Evolutionary conservation across 2,113 vertebrate genomes (phyloP), one percentile per base, ranked within the genome.

Genomic region (Willisornis vidua): DNA sequence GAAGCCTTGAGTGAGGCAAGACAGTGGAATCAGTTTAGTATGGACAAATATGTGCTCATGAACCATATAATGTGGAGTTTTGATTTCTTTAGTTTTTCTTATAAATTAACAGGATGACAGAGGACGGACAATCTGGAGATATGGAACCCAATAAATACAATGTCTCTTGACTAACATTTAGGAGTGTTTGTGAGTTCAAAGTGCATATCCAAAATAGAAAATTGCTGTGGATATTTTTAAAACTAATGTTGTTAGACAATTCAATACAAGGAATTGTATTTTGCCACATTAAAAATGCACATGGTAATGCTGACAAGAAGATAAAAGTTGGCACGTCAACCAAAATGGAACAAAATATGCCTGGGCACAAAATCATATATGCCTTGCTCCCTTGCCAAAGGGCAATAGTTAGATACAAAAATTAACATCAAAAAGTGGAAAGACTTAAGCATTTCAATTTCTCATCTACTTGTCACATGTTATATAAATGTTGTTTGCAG

Each of bases 361-460:
- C 37, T 4, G 0, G 52, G 83, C 1, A 0, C 59, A 93, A 88
- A 92, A 87, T 78, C 57, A 74, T 61, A 49, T 11, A 70, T 1
- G 12, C 80, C 43, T 82, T 85, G 41, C 49, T 95, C 57, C 37
- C 31, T 79, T 85, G 73, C 62, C 76, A 91, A 91, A 95, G 54
- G 45, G 67, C 37, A 95, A 79, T 6, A 52, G 29, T 67, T 74
- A 92, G 71, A 72, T 85, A 87, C 57, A 97, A 94, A 95, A 94
- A 78, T 79, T 89, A 87, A 89, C 62, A 87, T 82, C 24, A 85
- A 85, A 87, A 95, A 91, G 39, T 75, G 37, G 33, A 92, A 93
- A 96, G 66, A 92, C 82, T 82, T 87, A 65, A 68, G 41, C 84
- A 79, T 78, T 94, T 87, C 74, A 65, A 78, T 85, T 95, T 97